Evolutionary conservation across 1,140 invertebrate genomes (phyloP).

Genomic region (Rhynchophorus ferrugineus): DNA sequence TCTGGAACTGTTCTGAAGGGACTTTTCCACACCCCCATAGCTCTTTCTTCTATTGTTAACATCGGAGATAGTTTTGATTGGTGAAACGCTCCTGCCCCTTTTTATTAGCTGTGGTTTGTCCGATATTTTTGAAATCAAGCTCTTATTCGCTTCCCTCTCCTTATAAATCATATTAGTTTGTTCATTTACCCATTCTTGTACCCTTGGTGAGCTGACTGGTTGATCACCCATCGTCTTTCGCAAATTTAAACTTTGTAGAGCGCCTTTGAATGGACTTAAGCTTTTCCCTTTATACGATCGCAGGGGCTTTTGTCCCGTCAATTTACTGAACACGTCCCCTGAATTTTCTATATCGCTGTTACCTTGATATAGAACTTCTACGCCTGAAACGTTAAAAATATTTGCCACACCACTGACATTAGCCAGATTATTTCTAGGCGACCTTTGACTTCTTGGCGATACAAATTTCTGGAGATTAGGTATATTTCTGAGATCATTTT

Average conservation of each 20-base stretch:
- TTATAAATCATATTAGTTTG: slow-evolving; percentile 1
- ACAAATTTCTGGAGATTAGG: slow-evolving; percentile 33
- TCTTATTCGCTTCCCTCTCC: too few species aligned
- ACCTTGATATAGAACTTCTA: slow-evolving; percentile 37
- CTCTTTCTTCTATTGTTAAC: too few species aligned
- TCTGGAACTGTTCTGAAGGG: too few species aligned
- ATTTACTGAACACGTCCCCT: slow-evolving; percentile 30
- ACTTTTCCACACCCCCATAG: too few species aligned
- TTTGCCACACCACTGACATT: slow-evolving; percentile 41
- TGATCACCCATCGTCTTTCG: slow-evolving; percentile 20
- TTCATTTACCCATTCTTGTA: slow-evolving; percentile 22
- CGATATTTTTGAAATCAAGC: too few species aligned
- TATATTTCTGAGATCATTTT: slow-evolving; percentile 42
- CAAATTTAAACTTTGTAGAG: background rate
- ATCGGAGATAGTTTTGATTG: too few species aligned
- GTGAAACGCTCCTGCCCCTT: too few species aligned
- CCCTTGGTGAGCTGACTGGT: slow-evolving; percentile 14
- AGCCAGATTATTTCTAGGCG: slow-evolving; percentile 39
- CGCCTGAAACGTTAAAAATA: slow-evolving; percentile 35
- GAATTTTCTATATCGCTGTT: slow-evolving; percentile 27
- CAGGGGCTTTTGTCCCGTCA: slow-evolving; percentile 39
- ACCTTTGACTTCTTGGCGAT: slow-evolving; percentile 24
- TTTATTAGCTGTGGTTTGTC: too few species aligned
- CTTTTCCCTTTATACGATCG: slow-evolving; percentile 23
- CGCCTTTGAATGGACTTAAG: slow-evolving; percentile 8